Evolutionary conservation across 2,888 invertebrate species (phyloP), one percentile per base, ranked within the genome.

Genomic region (Lasioglossum morio): DNA sequence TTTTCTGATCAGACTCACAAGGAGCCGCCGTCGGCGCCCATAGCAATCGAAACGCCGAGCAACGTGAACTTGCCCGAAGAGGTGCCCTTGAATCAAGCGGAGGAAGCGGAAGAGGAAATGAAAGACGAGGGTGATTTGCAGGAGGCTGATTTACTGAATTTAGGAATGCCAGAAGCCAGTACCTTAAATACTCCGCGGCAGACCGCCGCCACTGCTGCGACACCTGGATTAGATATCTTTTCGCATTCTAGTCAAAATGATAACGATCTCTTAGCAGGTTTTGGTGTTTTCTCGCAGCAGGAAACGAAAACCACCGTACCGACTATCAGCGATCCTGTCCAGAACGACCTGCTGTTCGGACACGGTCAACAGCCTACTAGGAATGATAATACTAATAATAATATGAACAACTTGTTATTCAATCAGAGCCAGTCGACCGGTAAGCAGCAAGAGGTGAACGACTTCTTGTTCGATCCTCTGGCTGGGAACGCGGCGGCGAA

Each of bases 101-200:
- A 89, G 16, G 70, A 72, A 10, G n/a, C 10, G 34, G 53, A 79
- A 0, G 87, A 90, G n/a, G 88, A 89, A 40, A 72, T 60, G 4
- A 88, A 84, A 14, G 84, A 87, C 16, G 86, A 87, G 1, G 72
- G 23, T 63, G 81, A 84, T 30, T 92, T 94, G 53, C 91, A 91
- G 37, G 95, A 95, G 81, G 95, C 95, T 5, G 95, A 95, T 91
- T 86, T 95, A 53, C 87, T 95, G 48, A 95, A 95, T 82, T 92
- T 95, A 7, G 95, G 94, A 48, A 90, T 89, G 83, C 85, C 93
- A 4, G 90, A 89, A 3, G 82, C 86, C 30, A 88, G 82, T 76
- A 86, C 83, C 72, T 76, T 83, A 81, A 88, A 85, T 87, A 87
- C 85, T 79, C 78, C 89, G 1, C 77, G 90, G 34, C 43, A 88